Evolutionary conservation across 2,797 vertebrate species (phyloP).

Genomic region (Liparis tanakae): DNA sequence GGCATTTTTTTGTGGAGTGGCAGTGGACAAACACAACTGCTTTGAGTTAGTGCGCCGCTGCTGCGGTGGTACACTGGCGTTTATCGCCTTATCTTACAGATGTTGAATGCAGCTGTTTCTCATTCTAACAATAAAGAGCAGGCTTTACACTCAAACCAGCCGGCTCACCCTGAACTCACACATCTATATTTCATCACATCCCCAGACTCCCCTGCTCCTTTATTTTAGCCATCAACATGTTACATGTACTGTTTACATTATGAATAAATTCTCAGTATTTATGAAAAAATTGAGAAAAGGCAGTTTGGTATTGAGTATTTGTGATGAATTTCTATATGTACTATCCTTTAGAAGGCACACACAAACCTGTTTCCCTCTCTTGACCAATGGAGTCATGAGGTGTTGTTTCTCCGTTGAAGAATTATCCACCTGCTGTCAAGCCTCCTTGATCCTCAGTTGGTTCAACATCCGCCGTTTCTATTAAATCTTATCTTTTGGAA

Average conservation of each 20-base stretch:
- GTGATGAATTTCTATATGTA: not conserved
- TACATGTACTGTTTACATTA: constrained; percentile 27
- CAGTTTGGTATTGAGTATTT: constrained; percentile 1
- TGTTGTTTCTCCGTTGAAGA: constrained; percentile 52
- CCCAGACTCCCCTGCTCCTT: constrained; percentile 29
- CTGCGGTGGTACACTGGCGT: constrained; percentile 36
- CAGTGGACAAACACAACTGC: constrained; percentile 69
- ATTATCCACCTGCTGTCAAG: constrained; percentile 56
- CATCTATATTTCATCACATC: constrained; percentile 66
- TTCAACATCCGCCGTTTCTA: constrained; percentile 64
- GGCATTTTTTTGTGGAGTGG: constrained; percentile 64
- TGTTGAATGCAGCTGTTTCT: constrained; percentile 47
- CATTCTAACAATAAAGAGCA: constrained; percentile 42
- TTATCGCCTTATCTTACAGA: constrained; percentile 53
- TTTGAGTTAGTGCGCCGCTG: constrained; percentile 73
- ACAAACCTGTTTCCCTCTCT: not conserved
- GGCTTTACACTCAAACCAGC: constrained; percentile 34
- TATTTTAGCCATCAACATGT: constrained; percentile 24
- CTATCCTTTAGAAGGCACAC: constrained; percentile 8
- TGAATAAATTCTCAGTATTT: constrained; percentile 9
- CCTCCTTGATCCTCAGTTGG: constrained; percentile 69
- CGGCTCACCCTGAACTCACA: constrained; percentile 41
- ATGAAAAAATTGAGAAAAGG: not conserved
- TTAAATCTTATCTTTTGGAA: constrained; percentile 74
- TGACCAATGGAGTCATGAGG: constrained; percentile 26